Evolutionary conservation across 2,888 invertebrate species (phyloP).

Genomic region (Leptogaster cylindrica): DNA sequence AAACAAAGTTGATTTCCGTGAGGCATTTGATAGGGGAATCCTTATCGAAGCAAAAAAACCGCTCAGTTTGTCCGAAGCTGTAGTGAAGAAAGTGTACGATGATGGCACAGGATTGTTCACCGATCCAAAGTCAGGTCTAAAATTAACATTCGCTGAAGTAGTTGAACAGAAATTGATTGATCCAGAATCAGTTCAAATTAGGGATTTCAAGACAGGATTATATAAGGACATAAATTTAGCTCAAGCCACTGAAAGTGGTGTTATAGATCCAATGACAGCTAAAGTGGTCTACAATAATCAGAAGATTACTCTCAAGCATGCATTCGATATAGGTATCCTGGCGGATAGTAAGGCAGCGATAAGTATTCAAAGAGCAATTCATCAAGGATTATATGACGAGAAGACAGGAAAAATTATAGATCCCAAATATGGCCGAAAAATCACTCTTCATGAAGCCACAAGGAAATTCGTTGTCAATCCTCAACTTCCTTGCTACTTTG

Average conservation of each 20-base stretch:
- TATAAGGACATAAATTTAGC: constrained; percentile 79
- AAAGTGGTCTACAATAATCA: constrained; percentile 69
- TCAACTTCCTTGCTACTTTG: constrained; percentile 79
- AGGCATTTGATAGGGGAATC: constrained; percentile 84
- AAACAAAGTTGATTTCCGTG: constrained; percentile 76
- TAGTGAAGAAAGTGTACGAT: constrained; percentile 81
- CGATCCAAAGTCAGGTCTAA: constrained; percentile 79
- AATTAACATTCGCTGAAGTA: constrained; percentile 81
- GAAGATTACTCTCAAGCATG: constrained; percentile 75
- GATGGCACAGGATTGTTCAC: constrained; percentile 80
- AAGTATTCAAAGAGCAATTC: constrained; percentile 82
- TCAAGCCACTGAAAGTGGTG: constrained; percentile 77
- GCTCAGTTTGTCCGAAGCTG: constrained; percentile 79
- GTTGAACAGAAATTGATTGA: constrained; percentile 82
- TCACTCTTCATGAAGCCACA: constrained; percentile 84
- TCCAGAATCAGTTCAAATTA: constrained; percentile 81
- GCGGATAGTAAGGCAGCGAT: constrained; percentile 82
- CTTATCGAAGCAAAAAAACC: constrained; percentile 83
- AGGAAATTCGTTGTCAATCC: constrained; percentile 82
- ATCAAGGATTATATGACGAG: constrained; percentile 85
- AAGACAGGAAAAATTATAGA: constrained; percentile 82
- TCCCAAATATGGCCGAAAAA: constrained; percentile 76
- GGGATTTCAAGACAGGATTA: constrained; percentile 76
- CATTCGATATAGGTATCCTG: constrained; percentile 79
- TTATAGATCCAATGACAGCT: constrained; percentile 75